Percentiles rank a stretch among this genome's conserved stretches.
phyloP scores from a whole-genome alignment of 2,113 vertebrate species.

The Paradoxurus hermaphroditus region DNA sequence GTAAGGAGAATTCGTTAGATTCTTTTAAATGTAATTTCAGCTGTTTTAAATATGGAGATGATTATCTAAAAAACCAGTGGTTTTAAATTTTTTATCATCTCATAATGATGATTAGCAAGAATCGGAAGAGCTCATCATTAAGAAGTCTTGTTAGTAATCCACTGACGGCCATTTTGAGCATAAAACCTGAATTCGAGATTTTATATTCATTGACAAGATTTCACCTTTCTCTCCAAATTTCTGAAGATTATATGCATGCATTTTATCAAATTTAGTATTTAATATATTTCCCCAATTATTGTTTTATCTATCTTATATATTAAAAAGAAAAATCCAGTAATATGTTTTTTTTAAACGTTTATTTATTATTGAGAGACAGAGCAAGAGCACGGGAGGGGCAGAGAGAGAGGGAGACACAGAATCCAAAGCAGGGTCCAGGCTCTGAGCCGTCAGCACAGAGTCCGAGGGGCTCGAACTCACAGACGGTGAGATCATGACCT shows the following conservation, averaged over 20 bases:
- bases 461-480: too few species aligned
- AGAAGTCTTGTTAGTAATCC: not conserved
- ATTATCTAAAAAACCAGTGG: not conserved
- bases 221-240: not conserved
- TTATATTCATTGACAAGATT: not conserved
- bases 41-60: constrained; percentile 46
- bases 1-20: not conserved
- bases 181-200: not conserved
- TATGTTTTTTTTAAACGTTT: too few species aligned
- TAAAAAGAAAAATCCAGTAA: not conserved
- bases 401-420: too few species aligned
- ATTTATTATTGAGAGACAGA: too few species aligned
- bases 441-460: too few species aligned
- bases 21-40: constrained; percentile 18
- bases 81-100: constrained; percentile 23
- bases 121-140: not conserved
- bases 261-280: not conserved
- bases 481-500: too few species aligned
- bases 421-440: too few species aligned
- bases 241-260: not conserved
- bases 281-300: not conserved
- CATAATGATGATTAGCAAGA: not conserved
- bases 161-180: not conserved
- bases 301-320: not conserved
- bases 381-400: too few species aligned